Evolutionary conservation across 2,797 vertebrate species (phyloP).

Genomic region (Acrossocheilus fasciatus): DNA sequence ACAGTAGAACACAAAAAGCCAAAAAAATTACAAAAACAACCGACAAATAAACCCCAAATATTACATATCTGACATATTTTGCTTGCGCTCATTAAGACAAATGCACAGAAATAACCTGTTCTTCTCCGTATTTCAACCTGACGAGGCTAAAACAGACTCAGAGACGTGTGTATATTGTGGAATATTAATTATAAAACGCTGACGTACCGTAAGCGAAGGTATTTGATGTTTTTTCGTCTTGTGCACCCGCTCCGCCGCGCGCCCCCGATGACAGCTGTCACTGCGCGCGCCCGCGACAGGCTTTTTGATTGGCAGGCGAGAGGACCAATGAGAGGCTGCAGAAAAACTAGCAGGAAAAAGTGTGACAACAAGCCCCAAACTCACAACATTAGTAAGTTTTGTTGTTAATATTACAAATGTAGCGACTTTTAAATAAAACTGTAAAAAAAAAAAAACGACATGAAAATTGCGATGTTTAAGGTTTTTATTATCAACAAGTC

Average conservation of each 20-base stretch:
- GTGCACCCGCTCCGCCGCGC: neutral
- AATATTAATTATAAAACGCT: constrained; percentile 1
- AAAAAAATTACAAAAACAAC: neutral
- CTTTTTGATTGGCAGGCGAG: neutral
- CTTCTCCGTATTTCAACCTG: neutral
- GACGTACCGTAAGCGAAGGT: neutral
- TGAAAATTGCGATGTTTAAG: neutral
- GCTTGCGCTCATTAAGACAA: neutral
- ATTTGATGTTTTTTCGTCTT: neutral
- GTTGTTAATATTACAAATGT: too few relatives aligned
- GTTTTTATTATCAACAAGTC: constrained; percentile 25
- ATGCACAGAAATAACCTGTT: neutral
- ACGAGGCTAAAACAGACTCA: neutral
- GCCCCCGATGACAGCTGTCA: constrained; percentile 22
- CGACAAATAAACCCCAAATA: neutral
- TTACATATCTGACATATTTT: neutral
- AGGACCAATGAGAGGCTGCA: constrained; percentile 14
- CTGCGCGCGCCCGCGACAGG: neutral
- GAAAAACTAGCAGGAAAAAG: neutral
- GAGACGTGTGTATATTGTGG: too few relatives aligned
- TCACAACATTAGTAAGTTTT: neutral
- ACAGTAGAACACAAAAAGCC: neutral
- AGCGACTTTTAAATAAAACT: neutral
- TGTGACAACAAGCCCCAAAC: neutral
- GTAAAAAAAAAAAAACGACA: neutral